Evolutionary conservation across 2,113 vertebrate species (phyloP).

Genomic region (Empidonax alnorum): DNA sequence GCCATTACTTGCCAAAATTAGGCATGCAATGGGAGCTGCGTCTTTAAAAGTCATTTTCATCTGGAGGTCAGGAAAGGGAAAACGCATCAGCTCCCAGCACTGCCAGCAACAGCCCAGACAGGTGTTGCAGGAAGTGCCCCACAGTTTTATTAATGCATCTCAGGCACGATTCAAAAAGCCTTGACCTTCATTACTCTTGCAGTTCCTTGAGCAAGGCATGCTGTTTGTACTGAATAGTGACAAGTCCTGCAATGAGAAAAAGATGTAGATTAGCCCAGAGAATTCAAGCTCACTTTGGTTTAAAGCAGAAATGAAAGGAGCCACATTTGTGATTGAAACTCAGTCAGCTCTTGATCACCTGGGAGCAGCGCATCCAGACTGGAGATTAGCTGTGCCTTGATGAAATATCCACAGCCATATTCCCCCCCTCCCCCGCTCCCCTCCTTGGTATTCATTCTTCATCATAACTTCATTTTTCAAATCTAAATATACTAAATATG

Average conservation of each 20-base stretch:
- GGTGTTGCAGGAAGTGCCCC: conserved; percentile 3
- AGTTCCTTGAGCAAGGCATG: not conserved
- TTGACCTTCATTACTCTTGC: not conserved
- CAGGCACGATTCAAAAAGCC: not conserved
- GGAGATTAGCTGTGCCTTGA: conserved; percentile 11
- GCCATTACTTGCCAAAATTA: not conserved
- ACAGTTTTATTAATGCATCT: conserved; percentile 29
- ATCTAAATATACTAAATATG: not conserved
- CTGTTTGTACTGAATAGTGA: not conserved
- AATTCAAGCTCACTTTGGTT: not conserved
- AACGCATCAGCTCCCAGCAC: not conserved
- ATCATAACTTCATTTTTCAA: conserved; percentile 48
- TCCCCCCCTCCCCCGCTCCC: too few species aligned
- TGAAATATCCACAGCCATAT: conserved; percentile 13
- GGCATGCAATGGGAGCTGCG: not conserved
- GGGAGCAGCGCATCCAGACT: not conserved
- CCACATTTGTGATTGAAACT: conserved; percentile 29
- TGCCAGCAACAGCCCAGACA: not conserved
- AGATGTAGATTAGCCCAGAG: conserved; percentile 14
- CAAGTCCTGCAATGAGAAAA: conserved; percentile 50
- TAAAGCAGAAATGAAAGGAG: conserved; percentile 16
- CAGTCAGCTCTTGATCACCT: conserved; percentile 14
- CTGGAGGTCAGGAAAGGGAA: conserved; percentile 10
- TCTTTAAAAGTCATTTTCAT: not conserved
- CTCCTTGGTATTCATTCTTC: not conserved